Evolutionary conservation across 1,140 invertebrate genomes (phyloP).

Genomic region (Leptestheria dahalacensis): DNA sequence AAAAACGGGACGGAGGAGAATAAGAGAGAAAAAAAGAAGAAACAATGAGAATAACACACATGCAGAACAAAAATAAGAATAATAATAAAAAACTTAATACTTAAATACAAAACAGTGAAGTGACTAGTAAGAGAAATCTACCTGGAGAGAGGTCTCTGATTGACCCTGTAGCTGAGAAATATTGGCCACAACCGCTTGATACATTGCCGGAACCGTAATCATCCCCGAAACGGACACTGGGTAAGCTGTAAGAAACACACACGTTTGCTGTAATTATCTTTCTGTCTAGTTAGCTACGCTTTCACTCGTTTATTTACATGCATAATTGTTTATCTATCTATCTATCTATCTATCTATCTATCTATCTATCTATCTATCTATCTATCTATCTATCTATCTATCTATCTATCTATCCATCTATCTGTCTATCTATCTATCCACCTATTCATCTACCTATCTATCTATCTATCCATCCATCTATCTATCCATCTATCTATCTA

Average conservation of each 20-base stretch:
- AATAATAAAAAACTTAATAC: constrained; percentile 10
- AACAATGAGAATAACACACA: background rate
- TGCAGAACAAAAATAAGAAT: constrained; percentile 5
- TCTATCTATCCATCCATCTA: too few relatives aligned
- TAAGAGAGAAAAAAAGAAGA: background rate
- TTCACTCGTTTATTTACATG: too few relatives aligned
- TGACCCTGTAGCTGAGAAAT: constrained; percentile 62
- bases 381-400: too few relatives aligned
- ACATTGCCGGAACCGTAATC: constrained; percentile 90
- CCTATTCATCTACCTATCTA: too few relatives aligned
- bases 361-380: too few relatives aligned
- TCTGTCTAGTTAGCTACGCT: too few relatives aligned
- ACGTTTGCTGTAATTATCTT: too few relatives aligned
- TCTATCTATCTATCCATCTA: too few relatives aligned
- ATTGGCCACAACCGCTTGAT: constrained; percentile 87
- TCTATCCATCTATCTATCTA: too few relatives aligned
- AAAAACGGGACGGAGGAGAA: background rate
- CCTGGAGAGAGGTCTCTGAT: constrained; percentile 52
- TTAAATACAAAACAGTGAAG: background rate
- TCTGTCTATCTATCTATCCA: too few relatives aligned
- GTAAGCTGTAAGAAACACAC: constrained; percentile 42
- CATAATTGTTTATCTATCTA: too few relatives aligned
- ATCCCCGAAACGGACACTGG: constrained; percentile 81
- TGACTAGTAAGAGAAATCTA: constrained; percentile 23
- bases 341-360: too few relatives aligned